Conservation (phyloP, 2,888 invertebrate species). For the Tetropium fuscum region DNA sequence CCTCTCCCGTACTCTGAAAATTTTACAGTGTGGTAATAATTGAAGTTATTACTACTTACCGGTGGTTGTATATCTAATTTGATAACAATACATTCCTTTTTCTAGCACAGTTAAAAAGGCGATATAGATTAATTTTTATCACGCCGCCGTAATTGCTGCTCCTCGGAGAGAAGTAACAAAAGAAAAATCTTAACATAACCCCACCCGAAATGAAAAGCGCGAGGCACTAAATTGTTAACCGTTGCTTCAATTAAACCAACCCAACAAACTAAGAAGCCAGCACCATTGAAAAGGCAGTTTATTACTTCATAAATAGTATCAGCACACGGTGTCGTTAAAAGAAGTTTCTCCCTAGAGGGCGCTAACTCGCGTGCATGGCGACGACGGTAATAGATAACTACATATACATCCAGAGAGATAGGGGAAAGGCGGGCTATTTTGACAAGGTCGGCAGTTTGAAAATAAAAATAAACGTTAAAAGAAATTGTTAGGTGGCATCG, state of each 20-base stretch:
- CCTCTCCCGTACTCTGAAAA: too few relatives aligned
- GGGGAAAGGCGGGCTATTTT: slow-evolving; percentile 14
- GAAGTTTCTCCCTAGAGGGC: slow-evolving; percentile 53
- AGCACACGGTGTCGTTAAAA: slow-evolving; percentile 52
- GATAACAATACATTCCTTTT: too few relatives aligned
- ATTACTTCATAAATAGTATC: slow-evolving; percentile 53
- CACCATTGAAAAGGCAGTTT: slow-evolving; percentile 48
- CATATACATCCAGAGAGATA: slow-evolving; percentile 34
- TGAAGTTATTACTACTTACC: too few relatives aligned
- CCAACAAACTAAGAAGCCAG: slow-evolving; percentile 28
- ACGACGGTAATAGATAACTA: slow-evolving; percentile 49
- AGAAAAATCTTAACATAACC: slow-evolving; percentile 29
- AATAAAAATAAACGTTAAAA: slow-evolving; percentile 8
- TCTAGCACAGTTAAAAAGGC: too few relatives aligned
- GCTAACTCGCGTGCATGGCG: slow-evolving; percentile 51
- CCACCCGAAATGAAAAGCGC: slow-evolving; percentile 24
- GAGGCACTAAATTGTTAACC: slow-evolving; percentile 40
- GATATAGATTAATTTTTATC: too few relatives aligned
- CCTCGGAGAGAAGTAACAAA: slow-evolving; percentile 34
- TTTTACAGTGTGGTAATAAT: too few relatives aligned
- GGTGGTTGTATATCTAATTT: too few relatives aligned
- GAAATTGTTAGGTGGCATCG: slow-evolving; percentile 19
- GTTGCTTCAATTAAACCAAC: slow-evolving; percentile 38
- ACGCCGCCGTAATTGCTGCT: too few relatives aligned
- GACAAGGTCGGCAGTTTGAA: slow-evolving; percentile 7